These are phyloP conservation scores for Psilopogon haemacephalus DNA, from an alignment of 2,113 vertebrate species.

Conservation along the genomic window DNA sequence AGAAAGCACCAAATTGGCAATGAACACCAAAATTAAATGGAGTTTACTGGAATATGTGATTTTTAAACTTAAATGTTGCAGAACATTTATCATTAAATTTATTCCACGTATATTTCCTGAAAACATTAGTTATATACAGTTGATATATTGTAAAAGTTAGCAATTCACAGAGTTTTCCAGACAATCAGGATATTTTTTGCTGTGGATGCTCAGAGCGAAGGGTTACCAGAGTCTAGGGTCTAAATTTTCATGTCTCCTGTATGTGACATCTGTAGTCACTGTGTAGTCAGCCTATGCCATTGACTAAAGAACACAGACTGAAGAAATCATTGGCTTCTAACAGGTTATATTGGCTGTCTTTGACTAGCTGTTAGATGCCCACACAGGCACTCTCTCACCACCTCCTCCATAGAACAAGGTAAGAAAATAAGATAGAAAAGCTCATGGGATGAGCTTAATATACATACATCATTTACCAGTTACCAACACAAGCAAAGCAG, in stretches of 20 bases:
- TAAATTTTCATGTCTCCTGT: background rate
- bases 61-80: background rate
- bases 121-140: background rate
- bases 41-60: background rate
- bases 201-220: background rate
- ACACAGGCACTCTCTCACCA: no score
- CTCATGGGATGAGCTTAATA: fast-evolving
- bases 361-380: fast-evolving
- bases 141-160: background rate
- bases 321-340: background rate
- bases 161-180: background rate
- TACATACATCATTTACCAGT: background rate
- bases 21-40: background rate
- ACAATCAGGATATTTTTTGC: background rate
- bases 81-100: background rate
- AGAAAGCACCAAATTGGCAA: background rate
- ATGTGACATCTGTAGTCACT: background rate
- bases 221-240: background rate
- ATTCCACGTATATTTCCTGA: background rate
- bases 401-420: background rate
- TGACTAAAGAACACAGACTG: no score
- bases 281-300: background rate
- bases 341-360: background rate
- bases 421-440: background rate
- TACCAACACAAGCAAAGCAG: background rate